phyloP scores from a whole-genome alignment of 2,888 invertebrate species.

The Drosophila kokeensis region DNA sequence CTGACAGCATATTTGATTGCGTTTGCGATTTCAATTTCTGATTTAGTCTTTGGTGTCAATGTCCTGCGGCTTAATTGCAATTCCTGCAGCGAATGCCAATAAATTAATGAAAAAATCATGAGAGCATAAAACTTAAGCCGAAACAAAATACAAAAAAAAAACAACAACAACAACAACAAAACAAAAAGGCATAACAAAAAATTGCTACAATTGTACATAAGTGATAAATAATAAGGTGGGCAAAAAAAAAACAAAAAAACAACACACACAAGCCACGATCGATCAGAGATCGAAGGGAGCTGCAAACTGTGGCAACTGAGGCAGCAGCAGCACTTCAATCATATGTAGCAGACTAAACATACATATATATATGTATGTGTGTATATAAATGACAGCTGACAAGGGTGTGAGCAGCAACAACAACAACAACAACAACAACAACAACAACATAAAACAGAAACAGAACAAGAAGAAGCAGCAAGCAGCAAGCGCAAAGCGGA shows the following conservation, averaged over 20 bases:
- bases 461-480: not conserved
- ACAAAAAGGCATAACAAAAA: conserved; percentile 27
- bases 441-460: not conserved
- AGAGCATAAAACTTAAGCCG: conserved; percentile 68
- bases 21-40: conserved; percentile 23
- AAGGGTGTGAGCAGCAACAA: conserved; percentile 74
- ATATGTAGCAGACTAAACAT: conserved; percentile 48
- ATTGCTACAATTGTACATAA: conserved; percentile 63
- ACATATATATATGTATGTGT: conserved; percentile 14
- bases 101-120: conserved; percentile 76
- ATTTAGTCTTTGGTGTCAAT: conserved; percentile 40
- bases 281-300: conserved; percentile 51
- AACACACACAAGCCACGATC: conserved; percentile 35
- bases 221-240: conserved; percentile 72
- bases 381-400: conserved; percentile 74
- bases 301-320: conserved; percentile 37
- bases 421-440: conserved; percentile 36
- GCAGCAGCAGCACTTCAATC: conserved; percentile 67
- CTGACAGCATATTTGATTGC: conserved; percentile 42
- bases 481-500: conserved; percentile 66
- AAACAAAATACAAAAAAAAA: conserved; percentile 47
- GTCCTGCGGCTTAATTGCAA: conserved; percentile 51
- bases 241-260: conserved; percentile 38
- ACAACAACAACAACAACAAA: conserved; percentile 22
- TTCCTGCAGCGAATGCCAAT: conserved; percentile 49